Evolutionary conservation across 30 jellyfish, hydroid and myxozoan genomes (phyloP), one percentile per base, ranked within the genome.

Genomic region (Morbakka virulenta): DNA sequence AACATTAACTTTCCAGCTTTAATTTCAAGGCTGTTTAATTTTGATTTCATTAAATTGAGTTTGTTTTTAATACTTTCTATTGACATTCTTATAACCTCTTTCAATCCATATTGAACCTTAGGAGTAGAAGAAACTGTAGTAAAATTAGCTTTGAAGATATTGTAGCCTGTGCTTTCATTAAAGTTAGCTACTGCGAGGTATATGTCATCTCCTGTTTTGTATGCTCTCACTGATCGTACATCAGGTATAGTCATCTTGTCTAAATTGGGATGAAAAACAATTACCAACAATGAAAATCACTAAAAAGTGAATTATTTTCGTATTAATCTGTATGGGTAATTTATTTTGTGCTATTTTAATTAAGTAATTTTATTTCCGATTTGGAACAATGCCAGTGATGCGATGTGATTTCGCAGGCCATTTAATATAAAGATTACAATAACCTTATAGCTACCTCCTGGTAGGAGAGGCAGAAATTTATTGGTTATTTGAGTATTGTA

Each of bases 151-250:
- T 72, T 72, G 79, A 91, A 91, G 20, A 91, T 52, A 77, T 91
- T 91, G 74, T 28, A 31, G 22, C 98, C 98, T 25, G 53, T 47
- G 27, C 90, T 68, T 41, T 62, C 50, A 32, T 79, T 76, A 71
- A 35, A 84, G 33, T 91, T 91, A 2, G 98, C 98, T 23, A 91
- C 98, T 0, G 98, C 89, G 35, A 84, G 51, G 69, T 69, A 91
- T 12, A 86, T 74, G 28, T 66, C 31, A 32, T 73, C 70, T 41
- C 53, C 67, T n/a, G 57, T 50, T 4, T 50, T 52, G 76, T 77
- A 91, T 14, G 92, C 76, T 28, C 62, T 36, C 28, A 91, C 91
- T 3, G 98, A 91, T 51, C 96, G 87, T 50, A 84, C 98, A 28
- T 91, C 96, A 0, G 95, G 98, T 13, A 52, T 57, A 0, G 32